Evolutionary conservation across 2,113 vertebrate species (phyloP), one percentile per base, ranked within the genome.

Genomic region (Machaerirhynchus nigripectus): DNA sequence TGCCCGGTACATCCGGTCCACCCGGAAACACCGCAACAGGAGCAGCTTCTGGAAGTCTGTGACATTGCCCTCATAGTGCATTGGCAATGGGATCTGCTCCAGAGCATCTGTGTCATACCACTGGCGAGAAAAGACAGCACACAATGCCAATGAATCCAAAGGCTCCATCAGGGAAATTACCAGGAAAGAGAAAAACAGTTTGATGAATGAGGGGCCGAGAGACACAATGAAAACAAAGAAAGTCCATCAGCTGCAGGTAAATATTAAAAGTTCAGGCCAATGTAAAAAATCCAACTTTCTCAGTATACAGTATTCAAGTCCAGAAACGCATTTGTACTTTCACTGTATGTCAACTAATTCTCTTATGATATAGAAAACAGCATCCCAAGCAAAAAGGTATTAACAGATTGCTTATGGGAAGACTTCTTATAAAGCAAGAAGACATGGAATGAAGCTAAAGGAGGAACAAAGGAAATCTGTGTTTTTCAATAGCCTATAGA

Each of bases 1-100:
- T 0, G 99, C 99, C n/a, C 99, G 98, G 76, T 99, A 99, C 2
- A 99, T 98, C 11, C 99, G 98, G 52, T 99, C 99, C 69, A 99
- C 98, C 4, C 99, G 98, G 97, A 99, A 99, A 74, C 99, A 99
- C 15, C 99, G 98, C 73, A 99, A 61, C 47, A 99, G 91, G 1
- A 99, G 97, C 44, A 99, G 97, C 95, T 98, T 99, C 98, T 99
- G 99, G 94, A 99, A 99, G 47, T 85, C 35, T 6, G 98, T 98
- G 93, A 99, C 97, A 23, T 21, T 95, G 7, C 94, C 74, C 23
- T 97, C 95, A 3, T 99, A 99, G 53, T 95, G 97, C 98, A 98
- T 47, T 27, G 99, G 99, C 74, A 99, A 96, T 0, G 97, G 96
- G 26, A 95, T 96, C 95, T 99, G 98, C 91, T 99, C 99, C 21